These are phyloP conservation scores for Apamea anceps DNA, from an alignment of 2,888 invertebrate genomes.

Conservation along the genomic window DNA sequence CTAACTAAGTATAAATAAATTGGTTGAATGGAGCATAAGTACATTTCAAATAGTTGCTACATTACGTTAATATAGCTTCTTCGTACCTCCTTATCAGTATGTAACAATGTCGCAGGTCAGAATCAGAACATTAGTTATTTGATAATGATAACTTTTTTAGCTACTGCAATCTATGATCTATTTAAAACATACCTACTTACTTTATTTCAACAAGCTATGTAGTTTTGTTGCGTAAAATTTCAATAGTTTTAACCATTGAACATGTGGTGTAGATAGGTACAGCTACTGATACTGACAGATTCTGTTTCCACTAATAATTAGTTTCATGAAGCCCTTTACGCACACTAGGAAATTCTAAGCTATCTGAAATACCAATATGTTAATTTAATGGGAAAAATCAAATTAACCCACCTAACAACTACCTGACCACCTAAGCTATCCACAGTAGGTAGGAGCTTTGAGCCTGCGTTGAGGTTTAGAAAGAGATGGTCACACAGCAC, in stretches of 20 bases:
- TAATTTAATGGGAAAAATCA: background rate
- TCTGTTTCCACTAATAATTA: background rate
- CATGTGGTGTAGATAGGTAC: background rate
- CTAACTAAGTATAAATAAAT: slow-evolving; percentile 31
- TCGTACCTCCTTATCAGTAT: slow-evolving; percentile 41
- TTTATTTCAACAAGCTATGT: background rate
- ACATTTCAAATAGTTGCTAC: slow-evolving; percentile 50
- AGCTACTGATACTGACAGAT: background rate
- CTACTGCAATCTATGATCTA: slow-evolving; percentile 47
- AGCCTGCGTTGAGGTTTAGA: background rate
- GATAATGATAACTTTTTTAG: slow-evolving; percentile 50
- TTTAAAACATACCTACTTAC: slow-evolving; percentile 19
- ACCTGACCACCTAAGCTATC: background rate
- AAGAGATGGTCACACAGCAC: background rate
- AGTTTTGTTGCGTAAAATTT: background rate
- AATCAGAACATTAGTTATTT: slow-evolving; percentile 53
- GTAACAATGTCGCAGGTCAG: slow-evolving; percentile 55
- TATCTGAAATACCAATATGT: background rate
- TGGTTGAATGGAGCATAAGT: slow-evolving; percentile 35
- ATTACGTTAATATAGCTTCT: slow-evolving; percentile 27
- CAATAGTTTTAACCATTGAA: slow-evolving; percentile 1
- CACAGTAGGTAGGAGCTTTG: background rate
- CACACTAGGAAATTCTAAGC: background rate
- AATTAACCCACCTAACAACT: background rate
- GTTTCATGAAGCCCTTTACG: background rate